Evolutionary conservation across 2,113 vertebrate species (phyloP), one percentile per base, ranked within the genome.

Genomic region (Entomyzon cyanotis): DNA sequence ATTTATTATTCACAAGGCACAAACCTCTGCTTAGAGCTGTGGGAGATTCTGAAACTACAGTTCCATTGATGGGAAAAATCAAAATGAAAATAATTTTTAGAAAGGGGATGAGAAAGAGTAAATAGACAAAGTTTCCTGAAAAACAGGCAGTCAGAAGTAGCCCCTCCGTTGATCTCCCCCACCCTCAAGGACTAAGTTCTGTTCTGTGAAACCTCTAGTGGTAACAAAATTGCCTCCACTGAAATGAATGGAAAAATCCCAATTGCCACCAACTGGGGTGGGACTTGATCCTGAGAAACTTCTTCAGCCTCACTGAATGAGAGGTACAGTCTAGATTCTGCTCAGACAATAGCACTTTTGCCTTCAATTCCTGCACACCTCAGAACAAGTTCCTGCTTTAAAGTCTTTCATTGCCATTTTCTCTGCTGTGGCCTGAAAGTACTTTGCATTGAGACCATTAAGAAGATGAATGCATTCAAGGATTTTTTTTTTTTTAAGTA

Each of bases 41-140:
- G 19, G 35, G 49, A 91, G n/a, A 90, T 73, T 77, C 65, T 88
- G 42, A 88, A 77, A 74, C 25, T 58, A 31, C 8, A 71, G 18
- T 67, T 89, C 33, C 87, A 76, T 16, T 52, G 41, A 77, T 55
- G 4, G 8, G 15, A 80, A 91, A 84, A 89, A 58, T 28, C 7
- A 82, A 91, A 93, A 75, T 22, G 21, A 78, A 91, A 89, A 16
- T 59, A 15, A 84, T 60, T 31, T 68, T 87, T 53, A 92, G 47
- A 84, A 89, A 78, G 9, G 9, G 5, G 1, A 6, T 0, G 0
- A 21, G 37, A 89, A 37, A 9, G 9, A 84, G 4, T 46, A 82
- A 88, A 69, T 42, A 93, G 19, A 70, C 12, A 25, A 47, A 75
- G 5, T 52, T 74, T 52, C 33, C 46, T 60, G 15, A 82, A 69